Conservation (phyloP, 2,888 invertebrate genomes). For the Bombylius discolor region DNA sequence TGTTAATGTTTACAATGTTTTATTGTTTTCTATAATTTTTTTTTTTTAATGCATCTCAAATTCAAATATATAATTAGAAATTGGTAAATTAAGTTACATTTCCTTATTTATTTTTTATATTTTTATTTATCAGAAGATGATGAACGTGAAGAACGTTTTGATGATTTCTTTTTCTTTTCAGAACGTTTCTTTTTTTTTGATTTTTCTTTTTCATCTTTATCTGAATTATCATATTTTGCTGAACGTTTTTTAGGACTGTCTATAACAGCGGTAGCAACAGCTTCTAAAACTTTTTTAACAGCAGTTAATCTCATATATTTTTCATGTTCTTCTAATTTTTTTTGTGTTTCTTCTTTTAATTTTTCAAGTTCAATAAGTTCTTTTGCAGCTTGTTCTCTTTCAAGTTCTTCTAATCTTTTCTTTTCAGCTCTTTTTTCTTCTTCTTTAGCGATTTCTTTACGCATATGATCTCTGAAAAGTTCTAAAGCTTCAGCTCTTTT, state of each 20-base stretch:
- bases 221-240: conserved; percentile 8
- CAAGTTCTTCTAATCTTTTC: conserved; percentile 29
- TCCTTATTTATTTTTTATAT: no score
- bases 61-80: no score
- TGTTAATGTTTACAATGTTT: no score
- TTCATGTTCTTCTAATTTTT: conserved; percentile 31
- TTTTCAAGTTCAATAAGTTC: conserved; percentile 33
- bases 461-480: conserved; percentile 47
- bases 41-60: no score
- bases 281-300: conserved; percentile 16
- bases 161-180: conserved; percentile 29
- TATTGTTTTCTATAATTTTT: no score
- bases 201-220: conserved; percentile 15
- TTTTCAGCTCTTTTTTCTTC: conserved; percentile 43
- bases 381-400: conserved; percentile 29
- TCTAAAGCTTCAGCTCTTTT: conserved; percentile 40
- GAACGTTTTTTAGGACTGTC: conserved; percentile 6
- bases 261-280: conserved; percentile 17
- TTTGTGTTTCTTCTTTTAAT: conserved; percentile 31
- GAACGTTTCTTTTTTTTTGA: conserved; percentile 19
- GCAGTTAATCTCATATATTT: conserved; percentile 21
- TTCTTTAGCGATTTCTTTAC: conserved; percentile 42
- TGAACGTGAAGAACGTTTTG: conserved; percentile 28
- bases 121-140: conserved; percentile 10
- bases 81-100: no score